Evolutionary conservation across 2,888 invertebrate species (phyloP).

Genomic region (Plagodis pulveraria): DNA sequence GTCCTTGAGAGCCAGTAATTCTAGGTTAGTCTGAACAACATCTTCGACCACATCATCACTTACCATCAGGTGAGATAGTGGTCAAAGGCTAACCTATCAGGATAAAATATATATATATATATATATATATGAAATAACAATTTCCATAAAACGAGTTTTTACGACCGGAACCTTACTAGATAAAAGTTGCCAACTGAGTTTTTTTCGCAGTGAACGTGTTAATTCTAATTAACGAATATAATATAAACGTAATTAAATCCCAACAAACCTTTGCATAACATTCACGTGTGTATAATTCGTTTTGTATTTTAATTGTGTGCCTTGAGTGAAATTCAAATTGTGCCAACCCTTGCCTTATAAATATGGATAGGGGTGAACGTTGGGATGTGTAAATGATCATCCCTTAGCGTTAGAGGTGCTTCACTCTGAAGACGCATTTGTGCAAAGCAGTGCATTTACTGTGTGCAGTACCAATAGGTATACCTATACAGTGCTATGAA

Average conservation of each 20-base stretch:
- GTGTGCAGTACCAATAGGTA: background rate
- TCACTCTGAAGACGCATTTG: background rate
- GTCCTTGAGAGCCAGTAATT: no score
- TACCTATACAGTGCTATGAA: no score
- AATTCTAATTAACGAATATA: background rate
- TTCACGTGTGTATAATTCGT: conserved; percentile 36
- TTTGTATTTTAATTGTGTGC: conserved; percentile 36
- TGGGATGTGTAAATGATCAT: conserved; percentile 27
- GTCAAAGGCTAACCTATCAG: no score
- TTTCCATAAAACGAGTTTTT: no score
- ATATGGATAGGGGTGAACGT: conserved; percentile 21
- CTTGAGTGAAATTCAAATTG: conserved; percentile 26
- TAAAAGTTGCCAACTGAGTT: no score
- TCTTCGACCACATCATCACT: no score
- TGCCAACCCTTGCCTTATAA: conserved; percentile 24
- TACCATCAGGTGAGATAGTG: no score
- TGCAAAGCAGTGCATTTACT: background rate
- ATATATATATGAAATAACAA: no score
- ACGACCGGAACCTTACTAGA: no score
- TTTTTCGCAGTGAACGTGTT: no score
- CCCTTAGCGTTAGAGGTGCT: conserved; percentile 7
- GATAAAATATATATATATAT: no score
- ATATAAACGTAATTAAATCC: conserved; percentile 10
- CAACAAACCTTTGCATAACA: conserved; percentile 22
- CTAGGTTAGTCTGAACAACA: no score